Evolutionary conservation across 2,888 invertebrate species (phyloP).

Genomic region (Lepeophtheirus nordmannii): DNA sequence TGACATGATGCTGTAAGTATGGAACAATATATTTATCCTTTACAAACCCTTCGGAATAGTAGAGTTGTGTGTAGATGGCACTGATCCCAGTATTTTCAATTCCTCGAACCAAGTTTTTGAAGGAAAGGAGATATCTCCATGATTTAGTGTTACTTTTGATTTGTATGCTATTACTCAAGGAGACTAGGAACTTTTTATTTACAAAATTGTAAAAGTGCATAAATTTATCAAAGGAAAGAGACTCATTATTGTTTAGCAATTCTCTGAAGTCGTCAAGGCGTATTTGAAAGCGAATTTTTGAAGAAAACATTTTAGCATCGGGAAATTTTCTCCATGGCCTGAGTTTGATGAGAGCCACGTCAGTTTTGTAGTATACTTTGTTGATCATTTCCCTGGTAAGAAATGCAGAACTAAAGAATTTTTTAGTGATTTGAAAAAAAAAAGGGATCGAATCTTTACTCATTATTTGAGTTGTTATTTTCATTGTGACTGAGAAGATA

Average conservation of each 20-base stretch:
- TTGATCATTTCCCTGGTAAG: not conserved
- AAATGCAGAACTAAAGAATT: too few species aligned
- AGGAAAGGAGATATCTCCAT: constrained; percentile 10
- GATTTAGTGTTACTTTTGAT: not conserved
- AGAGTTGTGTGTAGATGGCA: not conserved
- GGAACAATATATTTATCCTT: constrained; percentile 3
- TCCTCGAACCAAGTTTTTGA: constrained; percentile 1
- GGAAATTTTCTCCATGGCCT: not conserved
- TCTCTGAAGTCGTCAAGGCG: constrained; percentile 14
- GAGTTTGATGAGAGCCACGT: not conserved
- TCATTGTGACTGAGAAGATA: not conserved
- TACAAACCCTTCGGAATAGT: constrained; percentile 4
- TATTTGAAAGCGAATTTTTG: constrained; percentile 20
- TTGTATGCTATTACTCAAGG: not conserved
- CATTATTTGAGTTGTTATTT: too few species aligned
- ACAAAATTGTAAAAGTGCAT: not conserved
- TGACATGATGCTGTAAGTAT: not conserved
- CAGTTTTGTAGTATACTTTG: not conserved
- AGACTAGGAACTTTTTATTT: not conserved
- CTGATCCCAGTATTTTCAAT: constrained; percentile 16
- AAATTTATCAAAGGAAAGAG: not conserved
- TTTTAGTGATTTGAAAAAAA: too few species aligned
- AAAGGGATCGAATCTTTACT: too few species aligned
- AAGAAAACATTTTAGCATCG: not conserved
- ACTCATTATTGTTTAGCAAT: not conserved